phyloP scores from a whole-genome alignment of 2,888 invertebrate species.

The Maniola hyperantus region DNA sequence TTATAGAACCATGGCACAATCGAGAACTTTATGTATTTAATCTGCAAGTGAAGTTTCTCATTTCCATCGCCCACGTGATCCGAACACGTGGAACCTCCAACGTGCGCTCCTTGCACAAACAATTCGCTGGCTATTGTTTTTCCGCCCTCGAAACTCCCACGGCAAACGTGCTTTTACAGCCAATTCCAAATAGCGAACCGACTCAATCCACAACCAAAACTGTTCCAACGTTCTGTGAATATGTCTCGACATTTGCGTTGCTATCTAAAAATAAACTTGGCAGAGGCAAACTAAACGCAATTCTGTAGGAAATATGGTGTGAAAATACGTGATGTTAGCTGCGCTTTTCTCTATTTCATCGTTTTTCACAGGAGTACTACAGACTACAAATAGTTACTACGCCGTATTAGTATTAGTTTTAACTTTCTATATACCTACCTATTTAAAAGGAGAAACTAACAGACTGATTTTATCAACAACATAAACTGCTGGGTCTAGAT shows the following conservation, averaged over 20 bases:
- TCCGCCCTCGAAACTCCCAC: constrained; percentile 44
- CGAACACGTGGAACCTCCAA: constrained; percentile 50
- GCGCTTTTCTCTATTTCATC: not conserved
- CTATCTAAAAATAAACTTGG: constrained; percentile 6
- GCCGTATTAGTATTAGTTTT: no score
- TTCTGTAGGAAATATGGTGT: not conserved
- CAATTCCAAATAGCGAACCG: constrained; percentile 9
- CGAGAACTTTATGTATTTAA: not conserved
- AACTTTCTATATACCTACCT: no score
- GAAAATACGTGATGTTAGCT: not conserved
- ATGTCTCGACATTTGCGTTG: not conserved
- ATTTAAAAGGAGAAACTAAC: no score
- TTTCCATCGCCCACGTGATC: constrained; percentile 46
- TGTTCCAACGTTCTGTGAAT: not conserved
- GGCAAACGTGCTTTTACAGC: constrained; percentile 42
- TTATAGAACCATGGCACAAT: not conserved
- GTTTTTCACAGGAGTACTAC: not conserved
- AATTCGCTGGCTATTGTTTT: constrained; percentile 49
- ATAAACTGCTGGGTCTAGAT: no score
- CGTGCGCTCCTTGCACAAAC: constrained; percentile 51
- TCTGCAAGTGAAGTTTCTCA: constrained; percentile 13
- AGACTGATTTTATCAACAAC: no score
- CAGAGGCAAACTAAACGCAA: not conserved
- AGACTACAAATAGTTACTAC: not conserved
- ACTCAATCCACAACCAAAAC: constrained; percentile 2